Evolutionary conservation across 2,888 invertebrate genomes (phyloP), one percentile per base, ranked within the genome.

Genomic region (Busseola fusca): DNA sequence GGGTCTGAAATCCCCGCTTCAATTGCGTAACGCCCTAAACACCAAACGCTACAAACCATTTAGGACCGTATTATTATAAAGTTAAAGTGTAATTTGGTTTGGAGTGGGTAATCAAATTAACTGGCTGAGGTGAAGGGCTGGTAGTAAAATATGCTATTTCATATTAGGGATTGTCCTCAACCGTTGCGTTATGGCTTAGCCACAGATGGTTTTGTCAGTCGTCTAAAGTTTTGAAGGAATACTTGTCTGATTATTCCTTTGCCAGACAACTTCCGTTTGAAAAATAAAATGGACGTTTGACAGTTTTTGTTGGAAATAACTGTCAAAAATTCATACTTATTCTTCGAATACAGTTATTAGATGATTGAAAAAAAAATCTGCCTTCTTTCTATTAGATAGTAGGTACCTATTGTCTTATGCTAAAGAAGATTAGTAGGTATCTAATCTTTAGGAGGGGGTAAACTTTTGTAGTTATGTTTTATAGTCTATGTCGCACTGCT

Each of bases 1-100:
- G 94, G 93, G 93, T 93, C 92, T 89, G 78, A 86, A 88, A 87
- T 84, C 84, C 88, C 87, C 87, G 81, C 81, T 81, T 84, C 81
- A 88, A 82, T 84, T 81, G 65, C 87, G 90, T 88, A 93, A 94
- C 92, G 94, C 91, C 93, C 91, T 93, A 94, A 88, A 82, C 86
- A 74, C 83, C 76, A 69, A 72, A 64, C 66, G 37, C 27, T 58
- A 56, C 78, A 83, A 83, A 54, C 71, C 42, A 91, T 76, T 86
- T 76, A 84, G 60, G 60, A 84, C 90, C 81, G 81, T 91, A 89
- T 72, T 0, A 0, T 0, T 1, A 0, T 9, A 0, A 0, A 0
- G 0, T 10, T 85, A 85, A 72, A 71, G 83, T 82, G 76, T 34
- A 50, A 74, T 86, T 87, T 90, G n/a, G 56, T 64, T 69, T 83